phyloP scores from a whole-genome alignment of 2,888 invertebrate species.

The Eutolmus rufibarbis region DNA sequence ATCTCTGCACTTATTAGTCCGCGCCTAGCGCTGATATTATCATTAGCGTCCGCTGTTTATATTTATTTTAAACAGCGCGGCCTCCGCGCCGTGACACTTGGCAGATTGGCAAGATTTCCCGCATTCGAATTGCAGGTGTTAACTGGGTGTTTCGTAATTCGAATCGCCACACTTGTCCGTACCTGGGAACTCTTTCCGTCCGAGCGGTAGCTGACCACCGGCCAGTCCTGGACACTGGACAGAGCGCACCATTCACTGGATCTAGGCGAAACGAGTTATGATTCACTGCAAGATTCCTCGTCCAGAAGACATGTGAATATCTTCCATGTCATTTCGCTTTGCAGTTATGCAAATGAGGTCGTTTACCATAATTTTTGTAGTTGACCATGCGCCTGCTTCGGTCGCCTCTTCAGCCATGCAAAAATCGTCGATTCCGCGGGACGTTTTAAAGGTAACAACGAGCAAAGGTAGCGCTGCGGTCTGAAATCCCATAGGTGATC shows the following conservation, averaged over 20 bases:
- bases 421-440: constrained; percentile 40
- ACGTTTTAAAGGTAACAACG: constrained; percentile 3
- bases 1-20: background rate
- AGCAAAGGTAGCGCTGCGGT: background rate
- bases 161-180: background rate
- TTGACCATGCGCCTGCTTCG: constrained; percentile 20
- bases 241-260: constrained; percentile 28
- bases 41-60: background rate
- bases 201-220: background rate
- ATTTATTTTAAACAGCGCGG: background rate
- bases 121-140: constrained; percentile 34
- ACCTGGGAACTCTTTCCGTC: background rate
- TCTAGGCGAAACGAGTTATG: constrained; percentile 29
- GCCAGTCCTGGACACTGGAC: background rate
- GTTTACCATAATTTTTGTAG: constrained; percentile 49
- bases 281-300: constrained; percentile 44
- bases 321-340: constrained; percentile 46
- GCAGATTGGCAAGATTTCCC: constrained; percentile 25
- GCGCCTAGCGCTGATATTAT: background rate
- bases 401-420: constrained; percentile 38
- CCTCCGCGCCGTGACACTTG: background rate
- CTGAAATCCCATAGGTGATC: constrained; percentile 44
- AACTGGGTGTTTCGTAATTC: constrained; percentile 36
- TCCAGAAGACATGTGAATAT: constrained; percentile 44
- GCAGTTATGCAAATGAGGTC: constrained; percentile 52